phyloP scores from a whole-genome alignment of 1,140 invertebrate species.

The Tetranychus urticae region DNA sequence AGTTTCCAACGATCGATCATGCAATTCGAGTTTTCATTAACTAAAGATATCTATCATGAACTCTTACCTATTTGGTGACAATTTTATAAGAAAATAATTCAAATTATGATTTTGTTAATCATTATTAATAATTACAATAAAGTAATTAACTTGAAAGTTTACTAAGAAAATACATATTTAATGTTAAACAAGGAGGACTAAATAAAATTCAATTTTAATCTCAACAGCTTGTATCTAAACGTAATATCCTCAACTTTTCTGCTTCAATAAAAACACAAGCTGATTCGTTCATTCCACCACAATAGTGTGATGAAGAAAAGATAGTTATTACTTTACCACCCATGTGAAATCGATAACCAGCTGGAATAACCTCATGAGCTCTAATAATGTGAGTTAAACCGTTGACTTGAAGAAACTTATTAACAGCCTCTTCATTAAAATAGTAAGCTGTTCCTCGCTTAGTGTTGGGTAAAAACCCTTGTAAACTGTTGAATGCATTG shows the following conservation, averaged over 20 bases:
- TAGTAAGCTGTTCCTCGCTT: slow-evolving; percentile 42
- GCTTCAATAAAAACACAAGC: slow-evolving; percentile 34
- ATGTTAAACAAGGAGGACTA: too few relatives aligned
- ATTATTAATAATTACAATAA: too few relatives aligned
- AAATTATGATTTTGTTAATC: too few relatives aligned
- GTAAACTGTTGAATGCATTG: slow-evolving; percentile 8
- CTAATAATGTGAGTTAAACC: slow-evolving; percentile 38
- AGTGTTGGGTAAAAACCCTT: slow-evolving; percentile 40
- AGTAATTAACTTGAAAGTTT: too few relatives aligned
- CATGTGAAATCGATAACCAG: slow-evolving; percentile 22
- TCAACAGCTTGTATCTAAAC: slow-evolving; percentile 25
- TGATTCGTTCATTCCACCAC: slow-evolving; percentile 36
- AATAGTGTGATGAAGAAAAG: slow-evolving; percentile 41
- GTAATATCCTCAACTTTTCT: slow-evolving; percentile 28
- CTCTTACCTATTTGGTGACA: too few relatives aligned
- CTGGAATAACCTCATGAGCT: slow-evolving; percentile 38
- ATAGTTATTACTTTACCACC: slow-evolving; percentile 37
- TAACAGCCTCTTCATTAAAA: slow-evolving; percentile 38
- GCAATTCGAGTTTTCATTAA: too few relatives aligned
- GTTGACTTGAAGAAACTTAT: slow-evolving; percentile 35
- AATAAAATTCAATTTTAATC: too few relatives aligned
- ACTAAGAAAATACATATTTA: too few relatives aligned
- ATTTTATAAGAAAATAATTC: too few relatives aligned
- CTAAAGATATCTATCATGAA: too few relatives aligned
- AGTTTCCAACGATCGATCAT: too few relatives aligned